Evolutionary conservation across 2,797 vertebrate genomes (phyloP), one percentile per base, ranked within the genome.

Genomic region (Clangula hyemalis): DNA sequence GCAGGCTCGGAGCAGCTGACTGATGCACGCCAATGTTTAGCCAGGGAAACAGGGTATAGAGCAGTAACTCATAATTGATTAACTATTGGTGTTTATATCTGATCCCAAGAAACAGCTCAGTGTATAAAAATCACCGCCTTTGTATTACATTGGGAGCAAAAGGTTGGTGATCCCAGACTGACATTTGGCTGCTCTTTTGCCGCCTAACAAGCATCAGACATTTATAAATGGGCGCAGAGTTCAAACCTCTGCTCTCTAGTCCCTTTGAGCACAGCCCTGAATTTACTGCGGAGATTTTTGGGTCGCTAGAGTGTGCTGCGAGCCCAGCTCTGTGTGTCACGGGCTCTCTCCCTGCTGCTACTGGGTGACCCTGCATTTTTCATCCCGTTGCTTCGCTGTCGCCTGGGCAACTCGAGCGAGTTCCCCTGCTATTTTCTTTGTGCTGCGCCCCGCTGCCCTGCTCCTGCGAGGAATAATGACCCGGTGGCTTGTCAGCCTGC

Each of bases 261-360:
- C 22, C 3, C n/a, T 72, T 64, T 28, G 49, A 66, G 53, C 0
- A 3, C 27, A 30, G 66, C 17, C 1, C 6, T 82, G 70, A 19
- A 38, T 75, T 78, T 17, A 28, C 51, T 73, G 43, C 30, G 66
- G 87, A 81, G 89, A 15, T 38, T 91, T 91, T 93, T 22, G n/a
- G 90, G 95, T 97, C 98, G 96, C 97, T 96, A 98, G 98, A 96
- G 98, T 98, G 98, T 98, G 98, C 98, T 98, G 95, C 98, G 90
- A 86, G 95, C 97, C 98, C 94, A 97, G 86, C 34, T 89, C 80
- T 75, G 81, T 12, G 28, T 12, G 15, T 49, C 49, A 12, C 16
- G 15, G 39, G 13, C 11, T 76, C 90, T 54, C 96, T 91, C 82
- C 57, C 68, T 27, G 92, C 82, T 68, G 60, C 95, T 68, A 57